Percentiles rank a stretch among this genome's conserved stretches.
These are phyloP conservation scores for Autographa gamma DNA, from an alignment of 2,888 invertebrate genomes.

Conservation along the genomic window DNA sequence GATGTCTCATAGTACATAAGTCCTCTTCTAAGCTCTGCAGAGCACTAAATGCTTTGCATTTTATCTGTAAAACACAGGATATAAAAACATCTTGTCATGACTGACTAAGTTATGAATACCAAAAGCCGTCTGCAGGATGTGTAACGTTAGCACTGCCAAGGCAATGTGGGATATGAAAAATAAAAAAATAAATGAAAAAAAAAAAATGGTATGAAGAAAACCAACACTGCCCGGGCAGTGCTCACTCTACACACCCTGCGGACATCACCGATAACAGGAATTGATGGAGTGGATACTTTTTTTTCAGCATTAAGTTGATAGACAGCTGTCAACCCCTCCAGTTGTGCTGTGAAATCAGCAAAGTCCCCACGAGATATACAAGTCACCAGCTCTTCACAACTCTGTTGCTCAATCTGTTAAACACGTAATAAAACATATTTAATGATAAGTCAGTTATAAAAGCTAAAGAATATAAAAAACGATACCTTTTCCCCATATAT, in stretches of 20 bases:
- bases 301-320: constrained; percentile 98
- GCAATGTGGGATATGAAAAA: constrained; percentile 46
- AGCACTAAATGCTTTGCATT: constrained; percentile 97
- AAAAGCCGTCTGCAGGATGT: constrained; percentile 42
- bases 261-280: constrained; percentile 55
- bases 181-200: constrained; percentile 15
- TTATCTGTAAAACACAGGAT: constrained; percentile 86
- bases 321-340: constrained; percentile 97
- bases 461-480: background rate
- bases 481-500: background rate
- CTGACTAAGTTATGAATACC: background rate
- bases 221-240: constrained; percentile 46
- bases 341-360: constrained; percentile 96
- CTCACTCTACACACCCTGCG: constrained; percentile 54
- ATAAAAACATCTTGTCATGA: background rate
- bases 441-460: constrained; percentile 9
- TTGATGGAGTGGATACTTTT: constrained; percentile 84
- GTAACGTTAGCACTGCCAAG: constrained; percentile 44
- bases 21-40: constrained; percentile 97
- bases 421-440: constrained; percentile 9
- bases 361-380: constrained; percentile 96
- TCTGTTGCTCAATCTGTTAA: constrained; percentile 91
- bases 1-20: constrained; percentile 93
- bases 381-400: constrained; percentile 96
- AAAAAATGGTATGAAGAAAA: background rate